These are phyloP conservation scores for Blastobasis lacticolella DNA, from an alignment of 2,888 invertebrate species.

Conservation along the genomic window DNA sequence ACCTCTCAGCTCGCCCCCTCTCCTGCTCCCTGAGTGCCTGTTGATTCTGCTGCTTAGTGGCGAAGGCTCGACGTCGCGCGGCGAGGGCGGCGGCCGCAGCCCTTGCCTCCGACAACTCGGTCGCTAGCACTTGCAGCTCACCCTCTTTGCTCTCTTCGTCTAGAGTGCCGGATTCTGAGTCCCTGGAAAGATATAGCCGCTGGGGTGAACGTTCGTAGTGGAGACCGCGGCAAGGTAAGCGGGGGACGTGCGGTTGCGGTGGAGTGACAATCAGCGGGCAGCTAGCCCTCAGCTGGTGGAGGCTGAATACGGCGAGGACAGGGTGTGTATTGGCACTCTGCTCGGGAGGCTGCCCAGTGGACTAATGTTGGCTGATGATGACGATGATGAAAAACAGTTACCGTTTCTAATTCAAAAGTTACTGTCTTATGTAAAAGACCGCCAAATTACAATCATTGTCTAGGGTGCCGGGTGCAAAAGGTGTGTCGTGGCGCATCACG, in stretches of 20 bases:
- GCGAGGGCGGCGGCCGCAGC: conserved; percentile 32
- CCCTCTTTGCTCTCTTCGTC: conserved; percentile 50
- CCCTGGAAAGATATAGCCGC: conserved; percentile 24
- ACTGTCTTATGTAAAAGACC: too few species aligned
- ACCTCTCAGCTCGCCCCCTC: conserved; percentile 28
- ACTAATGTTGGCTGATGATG: too few species aligned
- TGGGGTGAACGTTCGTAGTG: neutral
- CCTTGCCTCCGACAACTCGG: conserved; percentile 38
- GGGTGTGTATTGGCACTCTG: neutral
- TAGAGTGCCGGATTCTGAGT: conserved; percentile 42
- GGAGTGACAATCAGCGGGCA: neutral
- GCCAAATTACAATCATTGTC: too few species aligned
- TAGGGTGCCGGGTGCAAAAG: too few species aligned
- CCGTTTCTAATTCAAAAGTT: too few species aligned
- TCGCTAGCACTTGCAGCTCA: conserved; percentile 40
- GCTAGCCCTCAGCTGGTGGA: neutral
- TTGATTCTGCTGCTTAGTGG: conserved; percentile 15
- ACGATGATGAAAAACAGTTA: too few species aligned
- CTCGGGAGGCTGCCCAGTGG: too few species aligned
- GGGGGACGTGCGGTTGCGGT: neutral
- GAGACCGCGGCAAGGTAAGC: neutral
- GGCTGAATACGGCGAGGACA: neutral
- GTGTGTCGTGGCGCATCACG: too few species aligned
- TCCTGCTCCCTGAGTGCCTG: conserved; percentile 24
- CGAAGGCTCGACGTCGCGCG: conserved; percentile 23